These are phyloP conservation scores for Lucifuga dentata DNA, from an alignment of 2,113 vertebrate genomes.

Conservation along the genomic window DNA sequence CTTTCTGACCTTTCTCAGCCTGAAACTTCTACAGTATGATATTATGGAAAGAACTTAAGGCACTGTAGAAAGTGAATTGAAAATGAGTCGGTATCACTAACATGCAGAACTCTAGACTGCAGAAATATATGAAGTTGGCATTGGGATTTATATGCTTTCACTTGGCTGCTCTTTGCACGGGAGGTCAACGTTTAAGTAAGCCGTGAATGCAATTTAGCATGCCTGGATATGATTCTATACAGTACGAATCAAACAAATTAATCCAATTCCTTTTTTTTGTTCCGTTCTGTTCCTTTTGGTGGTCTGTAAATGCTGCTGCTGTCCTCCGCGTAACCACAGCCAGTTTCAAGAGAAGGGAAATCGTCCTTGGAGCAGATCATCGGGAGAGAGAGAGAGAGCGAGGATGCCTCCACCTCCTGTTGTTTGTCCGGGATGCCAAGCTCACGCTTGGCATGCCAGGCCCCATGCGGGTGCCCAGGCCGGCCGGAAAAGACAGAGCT, in stretches of 20 bases:
- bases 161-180: background rate
- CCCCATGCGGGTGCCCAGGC: constrained; percentile 75
- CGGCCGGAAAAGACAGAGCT: constrained; percentile 81
- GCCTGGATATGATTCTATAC: constrained; percentile 34
- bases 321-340: constrained; percentile 44
- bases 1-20: constrained; percentile 35
- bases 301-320: constrained; percentile 56
- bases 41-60: background rate
- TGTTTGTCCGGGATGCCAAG: constrained; percentile 76
- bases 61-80: background rate
- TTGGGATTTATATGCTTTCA: background rate
- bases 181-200: no score
- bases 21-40: constrained; percentile 15
- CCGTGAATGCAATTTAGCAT: constrained; percentile 47
- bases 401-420: constrained; percentile 75
- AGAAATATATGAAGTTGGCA: constrained; percentile 15
- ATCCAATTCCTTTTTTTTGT: constrained; percentile 51
- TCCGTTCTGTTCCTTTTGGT: constrained; percentile 56
- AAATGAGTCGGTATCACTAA: constrained; percentile 7
- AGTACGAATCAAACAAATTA: constrained; percentile 25
- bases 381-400: constrained; percentile 56
- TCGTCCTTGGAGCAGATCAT: constrained; percentile 74
- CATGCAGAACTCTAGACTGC: constrained; percentile 18
- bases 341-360: constrained; percentile 62
- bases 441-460: constrained; percentile 72